A percentile compares a stretch with the other conserved stretches of the same genome.
Conservation (phyloP, 2,797 vertebrate species). For the Melanogrammus aeglefinus region DNA sequence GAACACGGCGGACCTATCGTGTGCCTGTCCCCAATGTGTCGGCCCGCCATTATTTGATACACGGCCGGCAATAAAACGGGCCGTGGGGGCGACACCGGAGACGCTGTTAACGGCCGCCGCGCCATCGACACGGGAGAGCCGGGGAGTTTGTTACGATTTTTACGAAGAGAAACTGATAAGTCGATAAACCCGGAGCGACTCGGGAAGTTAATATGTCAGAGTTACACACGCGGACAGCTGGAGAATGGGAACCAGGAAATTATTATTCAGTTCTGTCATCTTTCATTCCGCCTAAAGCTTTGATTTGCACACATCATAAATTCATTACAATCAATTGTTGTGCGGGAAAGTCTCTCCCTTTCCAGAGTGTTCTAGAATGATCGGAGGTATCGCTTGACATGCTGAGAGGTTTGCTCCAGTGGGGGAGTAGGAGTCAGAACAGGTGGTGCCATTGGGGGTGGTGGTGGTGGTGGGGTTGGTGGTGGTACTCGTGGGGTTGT, state of each 20-base stretch:
- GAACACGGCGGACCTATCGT: conserved; percentile 30
- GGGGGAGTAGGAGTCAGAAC: not conserved
- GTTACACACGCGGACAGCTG: conserved; percentile 68
- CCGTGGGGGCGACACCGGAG: conserved; percentile 47
- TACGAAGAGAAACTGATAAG: conserved; percentile 66
- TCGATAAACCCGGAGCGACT: conserved; percentile 58
- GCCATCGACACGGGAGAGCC: conserved; percentile 55
- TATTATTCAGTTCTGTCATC: conserved; percentile 48
- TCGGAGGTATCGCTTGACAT: not conserved
- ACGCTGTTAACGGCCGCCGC: conserved; percentile 69
- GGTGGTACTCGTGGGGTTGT: too few relatives aligned
- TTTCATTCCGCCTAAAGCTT: conserved; percentile 10
- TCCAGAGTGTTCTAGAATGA: not conserved
- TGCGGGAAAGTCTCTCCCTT: not conserved
- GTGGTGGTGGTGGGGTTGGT: too few relatives aligned
- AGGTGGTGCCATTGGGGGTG: not conserved
- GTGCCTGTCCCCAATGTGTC: not conserved
- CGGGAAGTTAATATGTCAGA: conserved; percentile 51
- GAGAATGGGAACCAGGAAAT: conserved; percentile 44
- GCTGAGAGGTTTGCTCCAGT: too few relatives aligned
- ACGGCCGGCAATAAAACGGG: conserved; percentile 61
- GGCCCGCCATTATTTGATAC: conserved; percentile 59
- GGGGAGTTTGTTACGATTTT: conserved; percentile 54
- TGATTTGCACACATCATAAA: not conserved
- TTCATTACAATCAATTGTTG: not conserved